phyloP scores from a whole-genome alignment of 2,888 invertebrate genomes.

The Norana najaformis region DNA sequence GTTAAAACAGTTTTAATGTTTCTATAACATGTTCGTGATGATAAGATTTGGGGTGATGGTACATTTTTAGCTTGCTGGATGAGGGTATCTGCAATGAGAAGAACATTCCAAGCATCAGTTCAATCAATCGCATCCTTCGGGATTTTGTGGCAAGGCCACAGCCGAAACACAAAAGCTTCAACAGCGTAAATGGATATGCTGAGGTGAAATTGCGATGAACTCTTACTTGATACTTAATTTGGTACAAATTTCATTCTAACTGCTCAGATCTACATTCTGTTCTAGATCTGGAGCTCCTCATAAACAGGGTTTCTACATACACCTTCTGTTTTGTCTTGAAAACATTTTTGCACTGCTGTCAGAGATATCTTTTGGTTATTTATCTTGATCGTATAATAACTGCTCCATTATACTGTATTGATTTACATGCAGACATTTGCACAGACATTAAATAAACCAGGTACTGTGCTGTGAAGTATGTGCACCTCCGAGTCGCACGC shows the following conservation, averaged over 20 bases:
- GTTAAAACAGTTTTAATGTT: background rate
- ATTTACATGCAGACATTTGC: too few species aligned
- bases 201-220: background rate
- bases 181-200: background rate
- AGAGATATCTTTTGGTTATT: background rate
- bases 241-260: too few species aligned
- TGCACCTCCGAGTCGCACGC: too few species aligned
- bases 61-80: constrained; percentile 55
- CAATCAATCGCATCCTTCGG: constrained; percentile 62
- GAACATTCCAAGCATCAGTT: constrained; percentile 62
- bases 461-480: too few species aligned
- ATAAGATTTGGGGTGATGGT: background rate
- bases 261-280: too few species aligned
- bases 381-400: background rate
- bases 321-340: too few species aligned
- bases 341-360: too few species aligned
- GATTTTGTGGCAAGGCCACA: constrained; percentile 46
- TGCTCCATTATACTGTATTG: too few species aligned
- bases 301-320: too few species aligned
- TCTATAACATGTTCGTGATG: background rate
- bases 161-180: background rate
- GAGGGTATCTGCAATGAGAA: constrained; percentile 61
- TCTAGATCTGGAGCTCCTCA: too few species aligned
- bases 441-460: too few species aligned
- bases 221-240: background rate